A percentile compares a stretch with the other conserved stretches of the same genome.
phyloP scores from a whole-genome alignment of 2,888 invertebrate species.

The Kuschelorhynchus macadamiae region DNA sequence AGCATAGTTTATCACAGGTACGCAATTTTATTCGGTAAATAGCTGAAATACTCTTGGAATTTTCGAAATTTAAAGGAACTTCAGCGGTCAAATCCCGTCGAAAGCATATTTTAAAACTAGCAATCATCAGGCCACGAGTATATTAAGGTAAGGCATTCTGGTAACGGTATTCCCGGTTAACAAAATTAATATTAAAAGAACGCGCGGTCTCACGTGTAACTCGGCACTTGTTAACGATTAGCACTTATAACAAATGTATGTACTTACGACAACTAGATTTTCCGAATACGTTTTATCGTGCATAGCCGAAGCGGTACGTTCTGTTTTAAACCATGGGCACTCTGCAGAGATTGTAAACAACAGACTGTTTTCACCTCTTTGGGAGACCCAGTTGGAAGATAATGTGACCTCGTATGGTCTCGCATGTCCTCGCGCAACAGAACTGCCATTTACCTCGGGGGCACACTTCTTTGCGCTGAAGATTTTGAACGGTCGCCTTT shows the following conservation, averaged over 20 bases:
- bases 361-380: slow-evolving; percentile 64
- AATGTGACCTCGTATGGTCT: slow-evolving; percentile 66
- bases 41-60: slow-evolving; percentile 47
- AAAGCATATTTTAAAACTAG: slow-evolving; percentile 34
- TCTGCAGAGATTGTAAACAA: slow-evolving; percentile 66
- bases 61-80: slow-evolving; percentile 15
- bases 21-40: slow-evolving; percentile 6
- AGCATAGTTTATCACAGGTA: too few relatives aligned
- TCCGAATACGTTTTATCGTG: slow-evolving; percentile 59
- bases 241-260: slow-evolving; percentile 26
- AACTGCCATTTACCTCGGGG: slow-evolving; percentile 45
- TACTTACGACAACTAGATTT: slow-evolving; percentile 62
- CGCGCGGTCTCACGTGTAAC: slow-evolving; percentile 44
- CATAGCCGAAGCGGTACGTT: slow-evolving; percentile 24
- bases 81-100: neutral
- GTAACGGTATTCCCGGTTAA: slow-evolving; percentile 44
- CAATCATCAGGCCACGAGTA: slow-evolving; percentile 36
- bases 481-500: slow-evolving; percentile 8
- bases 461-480: slow-evolving; percentile 21
- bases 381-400: slow-evolving; percentile 64
- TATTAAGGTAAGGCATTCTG: slow-evolving; percentile 39
- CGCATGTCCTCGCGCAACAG: slow-evolving; percentile 63
- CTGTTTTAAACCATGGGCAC: slow-evolving; percentile 53
- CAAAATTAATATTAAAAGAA: slow-evolving; percentile 45
- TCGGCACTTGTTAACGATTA: slow-evolving; percentile 32